These are phyloP conservation scores for Macaria notata DNA, from an alignment of 2,888 invertebrate species.

Conservation along the genomic window DNA sequence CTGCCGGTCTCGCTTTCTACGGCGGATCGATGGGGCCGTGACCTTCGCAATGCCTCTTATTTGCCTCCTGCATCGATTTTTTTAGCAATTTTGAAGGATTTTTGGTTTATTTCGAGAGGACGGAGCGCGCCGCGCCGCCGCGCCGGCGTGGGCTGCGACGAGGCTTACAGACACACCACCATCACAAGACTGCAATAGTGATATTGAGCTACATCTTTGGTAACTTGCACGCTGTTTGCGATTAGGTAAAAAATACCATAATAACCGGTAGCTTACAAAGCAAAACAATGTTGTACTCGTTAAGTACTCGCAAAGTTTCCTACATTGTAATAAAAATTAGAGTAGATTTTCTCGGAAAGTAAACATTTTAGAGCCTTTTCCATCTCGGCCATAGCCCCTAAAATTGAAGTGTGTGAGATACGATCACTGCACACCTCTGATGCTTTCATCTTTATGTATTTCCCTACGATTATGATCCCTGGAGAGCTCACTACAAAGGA, in stretches of 20 bases:
- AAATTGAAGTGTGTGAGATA: no score
- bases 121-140: slow-evolving; percentile 2
- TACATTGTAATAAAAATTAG: no score
- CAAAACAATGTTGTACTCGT: no score
- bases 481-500: slow-evolving; percentile 59
- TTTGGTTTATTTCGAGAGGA: slow-evolving; percentile 22
- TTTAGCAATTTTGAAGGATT: slow-evolving; percentile 42
- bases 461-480: slow-evolving; percentile 51
- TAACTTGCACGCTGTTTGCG: no score
- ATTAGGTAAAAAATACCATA: no score
- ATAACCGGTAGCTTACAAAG: no score
- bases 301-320: background rate
- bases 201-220: no score
- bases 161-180: background rate
- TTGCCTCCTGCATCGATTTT: slow-evolving; percentile 70
- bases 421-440: slow-evolving; percentile 7
- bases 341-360: no score
- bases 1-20: slow-evolving; percentile 81
- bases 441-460: slow-evolving; percentile 29
- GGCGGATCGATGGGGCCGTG: slow-evolving; percentile 81
- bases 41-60: slow-evolving; percentile 79
- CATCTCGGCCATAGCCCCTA: no score
- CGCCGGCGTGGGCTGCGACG: background rate
- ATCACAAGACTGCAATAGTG: no score
- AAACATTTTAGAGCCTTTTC: no score